phyloP scores from a whole-genome alignment of 2,888 invertebrate genomes.

The Drosophila borealis region DNA sequence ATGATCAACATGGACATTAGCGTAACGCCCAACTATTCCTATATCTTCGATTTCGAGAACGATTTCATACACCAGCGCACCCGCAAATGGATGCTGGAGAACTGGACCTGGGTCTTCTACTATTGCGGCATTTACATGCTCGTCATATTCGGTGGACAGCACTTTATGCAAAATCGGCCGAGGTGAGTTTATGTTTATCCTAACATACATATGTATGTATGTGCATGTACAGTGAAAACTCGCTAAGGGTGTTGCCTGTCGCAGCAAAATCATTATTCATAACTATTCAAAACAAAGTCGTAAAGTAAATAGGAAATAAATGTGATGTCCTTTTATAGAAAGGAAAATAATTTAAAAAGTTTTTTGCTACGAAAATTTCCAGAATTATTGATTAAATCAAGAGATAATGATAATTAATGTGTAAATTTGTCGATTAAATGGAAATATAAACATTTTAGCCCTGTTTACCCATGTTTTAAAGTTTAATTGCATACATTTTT shows the following conservation, averaged over 20 bases:
- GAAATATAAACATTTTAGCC: no score
- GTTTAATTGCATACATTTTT: no score
- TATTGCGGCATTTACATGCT: conserved; percentile 95
- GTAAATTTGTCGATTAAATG: no score
- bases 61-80: conserved; percentile 96
- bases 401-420: no score
- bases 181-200: conserved; percentile 86
- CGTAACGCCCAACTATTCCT: conserved; percentile 94
- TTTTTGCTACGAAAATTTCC: no score
- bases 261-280: no score
- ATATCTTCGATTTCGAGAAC: conserved; percentile 97
- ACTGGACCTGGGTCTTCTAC: conserved; percentile 98
- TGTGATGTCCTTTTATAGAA: no score
- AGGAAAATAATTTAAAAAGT: no score
- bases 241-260: background rate
- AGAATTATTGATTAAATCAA: no score
- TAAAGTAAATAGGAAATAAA: no score
- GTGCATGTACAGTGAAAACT: background rate
- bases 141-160: conserved; percentile 96
- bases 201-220: background rate
- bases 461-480: no score
- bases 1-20: conserved; percentile 86
- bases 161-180: conserved; percentile 96
- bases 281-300: no score
- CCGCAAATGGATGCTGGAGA: conserved; percentile 97